These are phyloP conservation scores for Molossus molossus DNA, from an alignment of 2,797 vertebrate species.

Conservation along the genomic window DNA sequence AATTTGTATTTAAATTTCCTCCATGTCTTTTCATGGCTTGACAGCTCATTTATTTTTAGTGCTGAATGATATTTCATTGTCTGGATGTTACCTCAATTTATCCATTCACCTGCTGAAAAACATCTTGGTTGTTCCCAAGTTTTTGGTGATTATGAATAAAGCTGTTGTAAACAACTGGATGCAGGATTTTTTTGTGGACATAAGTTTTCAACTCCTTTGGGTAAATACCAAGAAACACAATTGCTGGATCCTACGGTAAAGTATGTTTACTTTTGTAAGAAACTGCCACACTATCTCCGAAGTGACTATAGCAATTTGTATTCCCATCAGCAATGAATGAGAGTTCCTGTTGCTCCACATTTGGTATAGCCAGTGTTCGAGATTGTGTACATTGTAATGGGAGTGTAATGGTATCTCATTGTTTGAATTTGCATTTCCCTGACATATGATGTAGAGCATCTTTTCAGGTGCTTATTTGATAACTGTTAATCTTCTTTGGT, in stretches of 20 bases:
- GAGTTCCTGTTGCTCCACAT: background rate
- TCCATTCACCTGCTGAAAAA: background rate
- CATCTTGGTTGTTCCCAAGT: background rate
- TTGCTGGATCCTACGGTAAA: background rate
- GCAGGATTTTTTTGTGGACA: background rate
- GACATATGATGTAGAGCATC: background rate
- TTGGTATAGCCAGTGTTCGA: background rate
- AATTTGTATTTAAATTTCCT: background rate
- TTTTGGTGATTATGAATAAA: constrained; percentile 4
- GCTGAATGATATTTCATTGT: background rate
- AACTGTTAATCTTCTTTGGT: background rate
- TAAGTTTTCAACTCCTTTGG: background rate
- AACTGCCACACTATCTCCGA: background rate
- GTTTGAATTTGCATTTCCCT: background rate
- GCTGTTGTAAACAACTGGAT: background rate
- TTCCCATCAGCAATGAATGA: background rate
- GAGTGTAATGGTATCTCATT: background rate
- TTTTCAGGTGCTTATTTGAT: background rate
- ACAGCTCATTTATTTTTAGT: background rate
- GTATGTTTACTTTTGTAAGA: background rate
- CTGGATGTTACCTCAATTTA: background rate
- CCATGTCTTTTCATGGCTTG: background rate
- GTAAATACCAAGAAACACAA: background rate
- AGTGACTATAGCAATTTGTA: background rate
- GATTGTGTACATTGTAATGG: background rate